Conservation (phyloP, 1,140 invertebrate genomes). For the Bombus sylvicola region DNA sequence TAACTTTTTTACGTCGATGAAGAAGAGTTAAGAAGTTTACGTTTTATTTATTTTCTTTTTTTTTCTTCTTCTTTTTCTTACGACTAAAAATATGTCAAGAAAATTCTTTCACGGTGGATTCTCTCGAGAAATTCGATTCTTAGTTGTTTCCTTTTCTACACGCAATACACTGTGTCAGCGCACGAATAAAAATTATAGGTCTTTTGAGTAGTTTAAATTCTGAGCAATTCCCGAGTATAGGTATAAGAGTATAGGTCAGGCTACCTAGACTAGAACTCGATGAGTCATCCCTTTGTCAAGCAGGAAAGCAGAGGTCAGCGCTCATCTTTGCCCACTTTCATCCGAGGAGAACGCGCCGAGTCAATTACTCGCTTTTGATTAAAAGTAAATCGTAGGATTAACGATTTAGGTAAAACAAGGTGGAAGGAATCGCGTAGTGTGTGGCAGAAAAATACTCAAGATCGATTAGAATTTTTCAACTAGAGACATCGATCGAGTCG, state of each 20-base stretch:
- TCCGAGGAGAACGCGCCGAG: background rate
- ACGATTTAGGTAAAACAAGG: too few relatives aligned
- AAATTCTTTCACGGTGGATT: background rate
- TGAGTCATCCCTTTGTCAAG: conserved; percentile 62
- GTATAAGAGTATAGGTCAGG: conserved; percentile 59
- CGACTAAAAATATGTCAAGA: background rate
- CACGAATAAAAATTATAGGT: too few relatives aligned
- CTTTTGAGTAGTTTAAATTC: background rate
- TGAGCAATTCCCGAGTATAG: conserved; percentile 65
- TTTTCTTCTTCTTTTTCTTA: background rate
- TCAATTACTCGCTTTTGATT: background rate
- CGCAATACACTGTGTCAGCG: too few relatives aligned
- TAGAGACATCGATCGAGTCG: background rate
- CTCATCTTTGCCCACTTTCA: background rate
- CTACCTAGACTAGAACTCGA: conserved; percentile 69
- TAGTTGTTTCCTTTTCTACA: background rate
- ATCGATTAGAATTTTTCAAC: background rate
- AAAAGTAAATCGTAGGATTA: too few relatives aligned
- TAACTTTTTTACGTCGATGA: background rate
- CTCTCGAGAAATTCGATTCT: background rate
- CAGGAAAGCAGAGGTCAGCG: background rate
- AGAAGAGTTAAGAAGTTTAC: background rate
- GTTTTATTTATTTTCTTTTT: too few relatives aligned
- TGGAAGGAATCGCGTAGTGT: background rate
- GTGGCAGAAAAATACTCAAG: background rate